These are phyloP conservation scores for Piaya cayana DNA, from an alignment of 2,113 vertebrate species.

Conservation along the genomic window DNA sequence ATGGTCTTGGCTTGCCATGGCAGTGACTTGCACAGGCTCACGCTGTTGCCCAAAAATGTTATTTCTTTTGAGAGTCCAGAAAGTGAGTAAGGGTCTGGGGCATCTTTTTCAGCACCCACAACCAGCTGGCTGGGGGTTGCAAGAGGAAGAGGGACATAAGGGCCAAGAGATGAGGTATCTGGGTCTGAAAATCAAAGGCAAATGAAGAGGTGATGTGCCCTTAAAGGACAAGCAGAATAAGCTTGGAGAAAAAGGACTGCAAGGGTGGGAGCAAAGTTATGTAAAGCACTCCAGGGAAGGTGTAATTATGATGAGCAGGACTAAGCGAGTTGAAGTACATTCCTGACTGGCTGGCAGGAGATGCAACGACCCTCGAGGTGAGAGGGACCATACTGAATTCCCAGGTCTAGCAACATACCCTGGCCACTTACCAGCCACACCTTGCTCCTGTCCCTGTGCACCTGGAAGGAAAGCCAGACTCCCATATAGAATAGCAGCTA, in stretches of 20 bases:
- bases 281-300: not conserved
- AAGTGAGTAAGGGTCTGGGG: not conserved
- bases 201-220: not conserved
- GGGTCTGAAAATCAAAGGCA: not conserved
- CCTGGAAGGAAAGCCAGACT: not conserved
- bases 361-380: not conserved
- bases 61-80: not conserved
- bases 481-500: rapidly evolving
- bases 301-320: not conserved
- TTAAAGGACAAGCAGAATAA: not conserved
- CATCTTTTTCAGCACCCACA: not conserved
- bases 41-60: not conserved
- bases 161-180: not conserved
- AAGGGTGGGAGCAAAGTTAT: not conserved
- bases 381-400: not conserved
- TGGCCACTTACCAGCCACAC: not conserved
- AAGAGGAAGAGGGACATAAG: not conserved
- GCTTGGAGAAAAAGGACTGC: not conserved
- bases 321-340: not conserved
- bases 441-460: rapidly evolving
- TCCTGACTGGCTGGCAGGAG: not conserved
- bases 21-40: not conserved
- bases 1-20: not conserved
- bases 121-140: not conserved
- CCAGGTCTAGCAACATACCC: not conserved